Conservation (phyloP, 1,140 invertebrate genomes). For the Marisa cornuarietis region DNA sequence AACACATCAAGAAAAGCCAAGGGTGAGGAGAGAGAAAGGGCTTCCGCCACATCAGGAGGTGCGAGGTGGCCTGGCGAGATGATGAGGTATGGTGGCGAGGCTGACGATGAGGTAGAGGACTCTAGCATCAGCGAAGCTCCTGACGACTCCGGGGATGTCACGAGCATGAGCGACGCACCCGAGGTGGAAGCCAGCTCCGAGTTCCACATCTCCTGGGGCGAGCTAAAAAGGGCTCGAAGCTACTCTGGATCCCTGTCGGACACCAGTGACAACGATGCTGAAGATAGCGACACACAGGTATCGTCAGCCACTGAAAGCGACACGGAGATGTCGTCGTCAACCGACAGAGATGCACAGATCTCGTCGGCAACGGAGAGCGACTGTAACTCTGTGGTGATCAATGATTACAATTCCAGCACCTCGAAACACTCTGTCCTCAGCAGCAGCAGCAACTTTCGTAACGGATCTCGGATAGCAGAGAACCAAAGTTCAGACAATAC, state of each 20-base stretch:
- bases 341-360: conserved; percentile 1
- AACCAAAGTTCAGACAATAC: conserved; percentile 1
- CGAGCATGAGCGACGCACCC: conserved; percentile 21
- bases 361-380: background rate
- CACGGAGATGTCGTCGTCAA: background rate
- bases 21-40: no score
- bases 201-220: conserved; percentile 29
- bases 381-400: background rate
- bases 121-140: background rate
- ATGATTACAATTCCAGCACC: background rate
- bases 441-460: no score
- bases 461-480: background rate
- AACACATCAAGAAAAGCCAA: no score
- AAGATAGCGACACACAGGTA: background rate
- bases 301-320: conserved; percentile 1
- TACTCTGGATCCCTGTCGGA: conserved; percentile 7
- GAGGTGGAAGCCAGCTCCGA: conserved; percentile 31
- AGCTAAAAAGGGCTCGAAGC: conserved; percentile 11
- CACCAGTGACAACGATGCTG: no score
- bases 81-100: background rate
- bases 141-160: background rate
- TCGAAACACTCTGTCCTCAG: conserved; percentile 1
- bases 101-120: background rate
- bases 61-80: background rate
- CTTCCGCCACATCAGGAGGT: no score